phyloP scores from a whole-genome alignment of 1,140 invertebrate species.

The Drosophila lowei region DNA sequence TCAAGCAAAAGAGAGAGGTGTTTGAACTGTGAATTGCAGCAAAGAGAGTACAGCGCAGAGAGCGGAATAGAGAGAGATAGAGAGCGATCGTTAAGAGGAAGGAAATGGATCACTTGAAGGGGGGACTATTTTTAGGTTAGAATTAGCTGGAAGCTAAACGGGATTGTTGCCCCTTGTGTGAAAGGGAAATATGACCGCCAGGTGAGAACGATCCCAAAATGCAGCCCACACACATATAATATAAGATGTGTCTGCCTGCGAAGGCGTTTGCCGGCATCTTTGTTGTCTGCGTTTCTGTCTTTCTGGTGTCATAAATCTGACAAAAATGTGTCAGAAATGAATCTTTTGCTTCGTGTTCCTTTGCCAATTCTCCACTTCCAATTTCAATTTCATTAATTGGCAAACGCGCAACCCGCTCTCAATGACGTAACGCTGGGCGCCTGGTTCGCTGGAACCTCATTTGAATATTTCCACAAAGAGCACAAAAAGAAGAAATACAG shows the following conservation, averaged over 20 bases:
- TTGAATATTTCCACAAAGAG: slow-evolving; percentile 11
- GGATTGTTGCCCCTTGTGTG: background rate
- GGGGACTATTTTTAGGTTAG: slow-evolving; percentile 3
- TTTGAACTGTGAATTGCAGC: slow-evolving; percentile 18
- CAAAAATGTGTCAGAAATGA: slow-evolving; percentile 4
- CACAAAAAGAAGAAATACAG: slow-evolving; percentile 12
- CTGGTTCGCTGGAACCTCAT: slow-evolving; percentile 6
- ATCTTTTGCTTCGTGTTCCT: background rate
- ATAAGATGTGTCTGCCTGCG: background rate
- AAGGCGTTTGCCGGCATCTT: slow-evolving; percentile 8
- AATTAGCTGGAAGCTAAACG: background rate
- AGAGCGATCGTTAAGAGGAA: slow-evolving; percentile 3
- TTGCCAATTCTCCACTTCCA: slow-evolving; percentile 3
- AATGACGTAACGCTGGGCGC: slow-evolving; percentile 20
- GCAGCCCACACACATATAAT: slow-evolving; percentile 3
- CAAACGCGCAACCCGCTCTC: slow-evolving; percentile 3
- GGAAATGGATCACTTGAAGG: background rate
- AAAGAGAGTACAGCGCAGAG: no score
- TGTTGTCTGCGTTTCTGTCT: background rate
- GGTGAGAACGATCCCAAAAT: slow-evolving; percentile 5
- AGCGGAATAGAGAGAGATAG: slow-evolving; percentile 10
- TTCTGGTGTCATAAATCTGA: slow-evolving; percentile 1
- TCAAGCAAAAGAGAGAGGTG: slow-evolving; percentile 16
- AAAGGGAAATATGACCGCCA: slow-evolving; percentile 3
- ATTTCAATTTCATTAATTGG: slow-evolving; percentile 32